phyloP scores from a whole-genome alignment of 2,797 vertebrate genomes.

The Alauda arvensis region DNA sequence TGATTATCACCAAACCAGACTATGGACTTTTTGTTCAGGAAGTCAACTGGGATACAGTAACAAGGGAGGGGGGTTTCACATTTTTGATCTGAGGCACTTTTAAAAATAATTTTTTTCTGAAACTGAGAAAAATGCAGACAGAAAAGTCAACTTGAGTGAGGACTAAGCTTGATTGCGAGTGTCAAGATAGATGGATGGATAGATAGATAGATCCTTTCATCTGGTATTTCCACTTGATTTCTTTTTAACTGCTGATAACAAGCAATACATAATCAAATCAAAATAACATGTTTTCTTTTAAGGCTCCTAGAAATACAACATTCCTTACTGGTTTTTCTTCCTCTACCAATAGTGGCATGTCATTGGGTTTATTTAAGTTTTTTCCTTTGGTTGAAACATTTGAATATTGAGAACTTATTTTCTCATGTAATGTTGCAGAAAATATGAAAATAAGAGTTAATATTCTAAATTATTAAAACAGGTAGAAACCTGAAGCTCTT shows the following conservation, averaged over 20 bases:
- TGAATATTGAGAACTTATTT: neutral
- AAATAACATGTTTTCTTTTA: neutral
- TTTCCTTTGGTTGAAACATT: neutral
- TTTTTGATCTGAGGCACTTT: neutral
- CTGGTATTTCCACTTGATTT: neutral
- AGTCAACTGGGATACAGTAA: neutral
- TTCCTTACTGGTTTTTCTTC: neutral
- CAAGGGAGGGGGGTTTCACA: neutral
- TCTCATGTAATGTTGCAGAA: neutral
- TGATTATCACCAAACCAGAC: neutral
- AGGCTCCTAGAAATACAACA: accelerated
- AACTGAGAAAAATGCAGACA: neutral
- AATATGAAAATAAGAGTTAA: neutral
- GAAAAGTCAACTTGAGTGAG: neutral
- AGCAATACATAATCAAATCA: neutral
- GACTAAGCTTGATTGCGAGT: neutral
- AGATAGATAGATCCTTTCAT: neutral
- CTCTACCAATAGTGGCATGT: neutral
- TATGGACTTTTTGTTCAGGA: neutral
- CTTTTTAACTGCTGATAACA: neutral
- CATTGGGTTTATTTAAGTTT: neutral
- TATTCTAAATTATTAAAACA: neutral
- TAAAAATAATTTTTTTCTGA: neutral
- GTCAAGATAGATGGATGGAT: neutral
- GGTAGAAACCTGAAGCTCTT: neutral